phyloP scores from a whole-genome alignment of 2,888 invertebrate genomes.

The Melieria picta region DNA sequence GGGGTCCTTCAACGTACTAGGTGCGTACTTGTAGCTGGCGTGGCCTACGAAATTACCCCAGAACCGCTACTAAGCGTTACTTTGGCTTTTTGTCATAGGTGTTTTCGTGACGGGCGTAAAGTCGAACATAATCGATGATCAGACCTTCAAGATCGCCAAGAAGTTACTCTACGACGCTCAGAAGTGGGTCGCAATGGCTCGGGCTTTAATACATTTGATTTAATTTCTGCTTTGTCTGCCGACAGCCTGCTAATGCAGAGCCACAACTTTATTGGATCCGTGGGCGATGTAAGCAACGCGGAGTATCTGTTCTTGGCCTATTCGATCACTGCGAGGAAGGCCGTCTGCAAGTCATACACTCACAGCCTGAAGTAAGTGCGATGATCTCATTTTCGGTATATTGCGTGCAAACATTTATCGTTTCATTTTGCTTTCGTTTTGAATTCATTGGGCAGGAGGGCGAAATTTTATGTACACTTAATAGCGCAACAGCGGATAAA shows the following conservation, averaged over 20 bases:
- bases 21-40: constrained; percentile 55
- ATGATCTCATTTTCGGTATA: background rate
- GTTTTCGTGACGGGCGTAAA: constrained; percentile 79
- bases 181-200: constrained; percentile 47
- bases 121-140: constrained; percentile 69
- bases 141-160: constrained; percentile 54
- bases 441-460: too few species aligned
- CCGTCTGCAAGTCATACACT: constrained; percentile 56
- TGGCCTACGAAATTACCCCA: background rate
- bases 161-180: constrained; percentile 55
- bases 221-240: background rate
- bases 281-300: constrained; percentile 51
- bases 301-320: constrained; percentile 59
- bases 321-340: constrained; percentile 49
- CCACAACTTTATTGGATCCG: constrained; percentile 51
- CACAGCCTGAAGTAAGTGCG: constrained; percentile 56
- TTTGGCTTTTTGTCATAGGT: constrained; percentile 67
- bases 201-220: background rate
- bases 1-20: constrained; percentile 88
- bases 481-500: too few species aligned
- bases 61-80: too few species aligned
- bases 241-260: constrained; percentile 54
- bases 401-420: background rate
- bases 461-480: too few species aligned
- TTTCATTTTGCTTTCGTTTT: too few species aligned